A percentile compares a stretch with the other conserved stretches of the same genome.
phyloP scores from a whole-genome alignment of 1,140 invertebrate species.

The Hesperophylax magnus region DNA sequence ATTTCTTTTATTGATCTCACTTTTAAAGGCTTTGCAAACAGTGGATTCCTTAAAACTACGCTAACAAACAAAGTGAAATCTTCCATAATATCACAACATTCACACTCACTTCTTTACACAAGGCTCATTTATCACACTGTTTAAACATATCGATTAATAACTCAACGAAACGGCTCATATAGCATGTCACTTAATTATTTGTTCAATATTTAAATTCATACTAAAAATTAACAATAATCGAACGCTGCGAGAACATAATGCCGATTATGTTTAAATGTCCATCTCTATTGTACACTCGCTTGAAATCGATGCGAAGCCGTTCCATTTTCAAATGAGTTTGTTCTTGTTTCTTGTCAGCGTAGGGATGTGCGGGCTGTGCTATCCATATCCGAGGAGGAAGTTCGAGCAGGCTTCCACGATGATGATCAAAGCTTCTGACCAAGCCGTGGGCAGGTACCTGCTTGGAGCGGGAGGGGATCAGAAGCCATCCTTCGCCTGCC shows the following conservation, averaged over 20 bases:
- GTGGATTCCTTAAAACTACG: constrained; percentile 5
- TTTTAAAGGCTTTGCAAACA: constrained; percentile 8
- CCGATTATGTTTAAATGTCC: no score
- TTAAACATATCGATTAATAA: neutral
- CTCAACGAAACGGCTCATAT: no score
- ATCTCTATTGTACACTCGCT: no score
- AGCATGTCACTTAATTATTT: no score
- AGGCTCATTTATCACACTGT: neutral
- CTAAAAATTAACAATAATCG: no score
- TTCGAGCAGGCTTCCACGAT: constrained; percentile 42
- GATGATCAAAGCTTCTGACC: constrained; percentile 46
- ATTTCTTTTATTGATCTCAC: neutral
- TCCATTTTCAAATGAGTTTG: neutral
- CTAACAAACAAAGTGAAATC: constrained; percentile 7
- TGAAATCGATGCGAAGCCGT: neutral
- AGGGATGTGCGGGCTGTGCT: constrained; percentile 15
- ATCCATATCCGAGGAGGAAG: constrained; percentile 49
- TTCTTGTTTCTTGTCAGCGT: neutral
- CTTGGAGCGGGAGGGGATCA: constrained; percentile 55
- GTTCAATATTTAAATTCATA: no score
- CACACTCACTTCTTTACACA: neutral
- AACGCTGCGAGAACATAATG: no score
- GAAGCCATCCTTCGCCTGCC: constrained; percentile 68
- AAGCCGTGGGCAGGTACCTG: constrained; percentile 21
- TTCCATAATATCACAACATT: constrained; percentile 13